These are phyloP conservation scores for Heterocephalus glaber DNA, from an alignment of 2,113 vertebrate species.

Conservation along the genomic window DNA sequence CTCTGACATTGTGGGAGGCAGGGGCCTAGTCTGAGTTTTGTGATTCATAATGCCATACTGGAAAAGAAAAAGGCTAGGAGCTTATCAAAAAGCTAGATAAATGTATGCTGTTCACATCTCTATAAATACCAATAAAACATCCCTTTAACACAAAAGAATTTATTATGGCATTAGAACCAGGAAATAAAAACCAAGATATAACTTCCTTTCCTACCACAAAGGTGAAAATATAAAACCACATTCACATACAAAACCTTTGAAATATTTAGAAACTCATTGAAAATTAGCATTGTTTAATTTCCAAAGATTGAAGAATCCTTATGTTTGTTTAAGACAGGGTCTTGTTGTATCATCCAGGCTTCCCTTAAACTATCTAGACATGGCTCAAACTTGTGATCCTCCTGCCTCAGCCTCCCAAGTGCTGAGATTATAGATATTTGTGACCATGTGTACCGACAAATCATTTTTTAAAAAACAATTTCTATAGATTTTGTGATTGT, in stretches of 20 bases:
- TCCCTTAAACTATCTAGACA: background rate
- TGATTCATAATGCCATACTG: background rate
- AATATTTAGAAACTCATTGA: background rate
- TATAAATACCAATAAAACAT: conserved; percentile 10
- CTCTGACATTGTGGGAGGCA: background rate
- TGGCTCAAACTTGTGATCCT: background rate
- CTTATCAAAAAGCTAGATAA: background rate
- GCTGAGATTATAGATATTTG: background rate
- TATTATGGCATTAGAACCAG: background rate
- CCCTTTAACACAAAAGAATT: background rate
- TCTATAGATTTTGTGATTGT: background rate
- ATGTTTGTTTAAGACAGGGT: background rate
- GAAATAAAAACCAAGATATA: background rate
- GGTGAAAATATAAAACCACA: background rate
- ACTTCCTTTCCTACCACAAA: background rate
- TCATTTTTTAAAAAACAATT: background rate
- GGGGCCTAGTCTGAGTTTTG: background rate
- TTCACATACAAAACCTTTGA: background rate
- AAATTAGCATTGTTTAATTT: background rate
- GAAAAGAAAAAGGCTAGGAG: background rate
- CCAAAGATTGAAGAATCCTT: background rate
- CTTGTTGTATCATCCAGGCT: background rate
- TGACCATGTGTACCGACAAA: background rate
- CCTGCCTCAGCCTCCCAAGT: background rate
- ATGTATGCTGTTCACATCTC: background rate